These are phyloP conservation scores for Carduelis carduelis DNA, from an alignment of 2,797 vertebrate species.

Conservation along the genomic window DNA sequence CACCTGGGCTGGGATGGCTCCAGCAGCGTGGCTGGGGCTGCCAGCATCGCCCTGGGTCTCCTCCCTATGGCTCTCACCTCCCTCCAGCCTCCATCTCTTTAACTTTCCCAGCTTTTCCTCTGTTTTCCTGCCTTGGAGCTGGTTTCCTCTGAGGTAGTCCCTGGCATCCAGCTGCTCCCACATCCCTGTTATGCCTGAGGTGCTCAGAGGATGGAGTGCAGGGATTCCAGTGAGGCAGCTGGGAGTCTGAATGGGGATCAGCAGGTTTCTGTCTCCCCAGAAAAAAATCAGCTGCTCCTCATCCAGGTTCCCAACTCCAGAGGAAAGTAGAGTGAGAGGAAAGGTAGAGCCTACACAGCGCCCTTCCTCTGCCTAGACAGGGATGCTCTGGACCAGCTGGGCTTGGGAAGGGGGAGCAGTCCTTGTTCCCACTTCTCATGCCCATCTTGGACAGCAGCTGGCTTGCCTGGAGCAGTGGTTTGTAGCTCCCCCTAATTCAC, in stretches of 20 bases:
- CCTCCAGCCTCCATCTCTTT: neutral
- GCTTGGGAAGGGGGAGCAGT: neutral
- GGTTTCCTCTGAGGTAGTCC: neutral
- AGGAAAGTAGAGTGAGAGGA: neutral
- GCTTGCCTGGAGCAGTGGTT: neutral
- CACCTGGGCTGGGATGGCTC: neutral
- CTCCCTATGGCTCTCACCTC: rapidly evolving
- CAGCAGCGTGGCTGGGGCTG: neutral
- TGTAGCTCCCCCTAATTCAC: neutral
- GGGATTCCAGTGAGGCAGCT: neutral
- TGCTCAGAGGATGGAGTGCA: neutral
- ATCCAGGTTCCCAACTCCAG: neutral
- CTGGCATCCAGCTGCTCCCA: neutral
- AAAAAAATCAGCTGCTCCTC: neutral
- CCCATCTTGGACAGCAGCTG: neutral
- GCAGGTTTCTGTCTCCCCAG: neutral
- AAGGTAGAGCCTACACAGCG: neutral
- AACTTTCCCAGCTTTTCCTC: neutral
- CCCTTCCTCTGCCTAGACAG: neutral
- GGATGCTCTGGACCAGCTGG: neutral
- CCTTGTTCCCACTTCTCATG: neutral
- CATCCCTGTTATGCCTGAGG: rapidly evolving
- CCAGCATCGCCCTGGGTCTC: neutral
- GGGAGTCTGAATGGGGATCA: neutral
- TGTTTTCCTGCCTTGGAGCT: neutral